Conservation (phyloP, 2,888 invertebrate genomes). For the Lampropteryx suffumata region DNA sequence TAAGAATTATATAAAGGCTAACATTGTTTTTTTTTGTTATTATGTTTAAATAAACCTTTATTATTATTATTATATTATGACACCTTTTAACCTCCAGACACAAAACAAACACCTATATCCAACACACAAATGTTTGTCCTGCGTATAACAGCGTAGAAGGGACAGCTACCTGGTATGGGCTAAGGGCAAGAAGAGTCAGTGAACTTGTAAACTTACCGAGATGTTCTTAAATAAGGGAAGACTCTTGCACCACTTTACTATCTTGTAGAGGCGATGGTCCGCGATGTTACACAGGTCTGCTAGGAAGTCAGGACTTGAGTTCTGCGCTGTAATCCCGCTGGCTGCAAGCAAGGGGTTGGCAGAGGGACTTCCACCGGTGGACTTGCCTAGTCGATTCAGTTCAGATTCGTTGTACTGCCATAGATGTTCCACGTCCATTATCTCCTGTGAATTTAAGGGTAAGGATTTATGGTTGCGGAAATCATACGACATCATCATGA, state of each 20-base stretch:
- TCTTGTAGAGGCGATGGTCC: slow-evolving; percentile 97
- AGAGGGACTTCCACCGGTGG: slow-evolving; percentile 61
- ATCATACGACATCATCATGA: no score
- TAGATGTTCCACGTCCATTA: slow-evolving; percentile 97
- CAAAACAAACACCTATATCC: no score
- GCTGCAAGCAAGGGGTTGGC: slow-evolving; percentile 75
- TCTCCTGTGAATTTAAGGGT: slow-evolving; percentile 85
- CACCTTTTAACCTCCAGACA: no score
- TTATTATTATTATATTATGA: no score
- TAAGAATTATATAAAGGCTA: no score
- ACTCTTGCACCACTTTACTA: slow-evolving; percentile 99
- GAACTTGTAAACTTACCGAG: slow-evolving; percentile 75
- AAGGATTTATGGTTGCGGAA: no score
- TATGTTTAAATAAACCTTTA: no score
- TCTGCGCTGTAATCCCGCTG: slow-evolving; percentile 79
- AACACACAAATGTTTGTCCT: no score
- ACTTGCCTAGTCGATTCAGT: slow-evolving; percentile 84
- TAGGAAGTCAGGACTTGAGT: slow-evolving; percentile 91
- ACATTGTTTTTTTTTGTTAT: no score
- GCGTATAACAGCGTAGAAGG: no score
- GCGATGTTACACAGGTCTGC: slow-evolving; percentile 96
- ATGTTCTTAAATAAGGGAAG: slow-evolving; percentile 98
- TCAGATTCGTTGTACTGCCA: slow-evolving; percentile 97
- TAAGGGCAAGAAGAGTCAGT: no score
- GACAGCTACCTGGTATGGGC: no score